A percentile compares a stretch with the other conserved stretches of the same genome.
Evolutionary conservation across 2,797 vertebrate genomes (phyloP).

Genomic region (Cyprinella venusta): DNA sequence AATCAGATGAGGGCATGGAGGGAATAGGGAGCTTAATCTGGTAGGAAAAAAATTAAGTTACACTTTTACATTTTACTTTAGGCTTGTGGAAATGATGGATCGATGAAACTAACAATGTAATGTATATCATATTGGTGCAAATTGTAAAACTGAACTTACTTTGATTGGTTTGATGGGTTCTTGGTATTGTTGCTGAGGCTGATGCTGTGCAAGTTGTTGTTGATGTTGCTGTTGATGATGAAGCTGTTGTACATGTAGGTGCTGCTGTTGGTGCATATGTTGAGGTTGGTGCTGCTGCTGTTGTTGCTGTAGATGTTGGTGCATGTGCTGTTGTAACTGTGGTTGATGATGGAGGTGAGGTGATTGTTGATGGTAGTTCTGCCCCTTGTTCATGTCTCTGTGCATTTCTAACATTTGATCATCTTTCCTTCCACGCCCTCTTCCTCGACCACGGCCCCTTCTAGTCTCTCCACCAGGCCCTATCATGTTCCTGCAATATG

Average conservation of each 20-base stretch:
- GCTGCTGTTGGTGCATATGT: conserved; percentile 64
- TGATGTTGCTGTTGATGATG: conserved; percentile 70
- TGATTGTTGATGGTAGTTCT: conserved; percentile 66
- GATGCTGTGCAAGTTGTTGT: conserved; percentile 65
- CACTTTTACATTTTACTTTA: not conserved
- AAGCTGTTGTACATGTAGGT: conserved; percentile 63
- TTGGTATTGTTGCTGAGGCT: conserved; percentile 71
- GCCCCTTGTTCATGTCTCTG: conserved; percentile 74
- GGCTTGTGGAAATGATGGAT: not conserved
- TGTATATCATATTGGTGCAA: not conserved
- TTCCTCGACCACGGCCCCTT: conserved; percentile 84
- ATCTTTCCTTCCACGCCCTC: conserved; percentile 77
- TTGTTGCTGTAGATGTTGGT: conserved; percentile 62
- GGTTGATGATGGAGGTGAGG: conserved; percentile 62
- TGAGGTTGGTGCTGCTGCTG: conserved; percentile 60
- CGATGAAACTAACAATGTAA: not conserved
- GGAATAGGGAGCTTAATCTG: conserved; percentile 76
- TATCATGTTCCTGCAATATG: conserved; percentile 76
- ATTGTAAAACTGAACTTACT: conserved; percentile 70
- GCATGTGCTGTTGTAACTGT: conserved; percentile 61
- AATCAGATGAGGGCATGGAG: conserved; percentile 72
- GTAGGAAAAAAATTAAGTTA: conserved; percentile 5
- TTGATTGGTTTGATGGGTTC: conserved; percentile 85
- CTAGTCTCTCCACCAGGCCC: conserved; percentile 79
- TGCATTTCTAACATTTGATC: conserved; percentile 74